These are phyloP conservation scores for Labeo calbasu DNA, from an alignment of 2,797 vertebrate genomes.

Conservation along the genomic window DNA sequence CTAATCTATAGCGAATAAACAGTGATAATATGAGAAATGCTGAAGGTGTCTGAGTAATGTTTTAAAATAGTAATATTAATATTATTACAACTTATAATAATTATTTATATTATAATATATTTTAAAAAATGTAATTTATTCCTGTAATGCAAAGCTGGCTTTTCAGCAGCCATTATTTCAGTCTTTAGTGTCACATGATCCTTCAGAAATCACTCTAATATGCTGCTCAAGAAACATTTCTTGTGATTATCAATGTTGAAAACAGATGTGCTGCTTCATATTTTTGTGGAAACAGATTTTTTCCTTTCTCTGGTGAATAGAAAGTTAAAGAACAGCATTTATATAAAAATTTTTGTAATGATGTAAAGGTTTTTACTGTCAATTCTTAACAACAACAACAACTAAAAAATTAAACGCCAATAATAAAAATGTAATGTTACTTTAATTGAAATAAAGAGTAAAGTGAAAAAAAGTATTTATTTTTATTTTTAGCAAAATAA, in stretches of 20 bases:
- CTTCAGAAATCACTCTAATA: neutral
- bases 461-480: neutral
- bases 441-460: neutral
- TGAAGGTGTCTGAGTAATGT: too few species aligned
- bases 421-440: neutral
- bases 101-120: neutral
- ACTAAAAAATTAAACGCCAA: neutral
- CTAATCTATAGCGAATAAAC: too few species aligned
- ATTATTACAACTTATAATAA: neutral
- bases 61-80: neutral
- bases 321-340: neutral
- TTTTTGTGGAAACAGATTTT: neutral
- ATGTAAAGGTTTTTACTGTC: neutral
- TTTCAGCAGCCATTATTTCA: neutral
- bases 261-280: neutral
- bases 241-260: neutral
- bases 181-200: neutral
- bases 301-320: neutral
- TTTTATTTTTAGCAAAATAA: neutral
- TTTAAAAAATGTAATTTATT: neutral
- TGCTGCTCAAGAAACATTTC: neutral
- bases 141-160: neutral
- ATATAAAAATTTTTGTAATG: neutral
- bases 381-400: neutral
- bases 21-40: too few species aligned